phyloP scores from a whole-genome alignment of 2,888 invertebrate species.

The Hylaea fasciaria region DNA sequence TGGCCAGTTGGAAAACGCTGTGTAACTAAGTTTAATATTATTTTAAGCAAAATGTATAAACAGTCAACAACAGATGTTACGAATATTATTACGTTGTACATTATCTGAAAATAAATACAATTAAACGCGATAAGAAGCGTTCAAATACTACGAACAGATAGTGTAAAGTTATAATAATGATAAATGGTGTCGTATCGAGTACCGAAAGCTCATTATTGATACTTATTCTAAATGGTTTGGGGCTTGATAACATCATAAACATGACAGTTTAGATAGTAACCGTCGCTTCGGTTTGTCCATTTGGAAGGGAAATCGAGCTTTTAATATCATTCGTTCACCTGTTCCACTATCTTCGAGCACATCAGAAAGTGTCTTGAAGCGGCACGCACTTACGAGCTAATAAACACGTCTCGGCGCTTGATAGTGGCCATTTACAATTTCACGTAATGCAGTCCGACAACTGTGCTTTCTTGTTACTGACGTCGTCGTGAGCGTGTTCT shows the following conservation, averaged over 20 bases:
- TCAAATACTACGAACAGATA: constrained; percentile 12
- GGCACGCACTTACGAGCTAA: constrained; percentile 49
- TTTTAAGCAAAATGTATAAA: too few relatives aligned
- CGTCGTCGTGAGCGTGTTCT: constrained; percentile 16
- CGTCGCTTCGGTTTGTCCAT: constrained; percentile 39
- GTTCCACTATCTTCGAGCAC: constrained; percentile 59
- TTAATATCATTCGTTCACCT: constrained; percentile 49
- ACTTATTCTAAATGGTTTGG: constrained; percentile 5
- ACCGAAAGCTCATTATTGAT: constrained; percentile 11
- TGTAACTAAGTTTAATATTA: background rate
- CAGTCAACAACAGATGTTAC: too few relatives aligned
- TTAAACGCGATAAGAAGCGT: background rate
- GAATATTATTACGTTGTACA: background rate
- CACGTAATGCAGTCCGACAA: constrained; percentile 46
- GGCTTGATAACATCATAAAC: constrained; percentile 24
- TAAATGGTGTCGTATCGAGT: constrained; percentile 7
- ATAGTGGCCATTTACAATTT: constrained; percentile 55
- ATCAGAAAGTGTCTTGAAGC: constrained; percentile 48
- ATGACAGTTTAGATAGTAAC: constrained; percentile 39
- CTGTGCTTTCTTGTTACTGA: constrained; percentile 54
- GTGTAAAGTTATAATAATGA: constrained; percentile 3
- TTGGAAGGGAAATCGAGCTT: constrained; percentile 46
- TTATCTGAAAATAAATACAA: background rate
- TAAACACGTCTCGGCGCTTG: constrained; percentile 56
- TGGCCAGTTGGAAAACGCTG: constrained; percentile 9